These are phyloP conservation scores for Hippocampus barbouri DNA, from an alignment of 2,113 vertebrate species.

Conservation along the genomic window DNA sequence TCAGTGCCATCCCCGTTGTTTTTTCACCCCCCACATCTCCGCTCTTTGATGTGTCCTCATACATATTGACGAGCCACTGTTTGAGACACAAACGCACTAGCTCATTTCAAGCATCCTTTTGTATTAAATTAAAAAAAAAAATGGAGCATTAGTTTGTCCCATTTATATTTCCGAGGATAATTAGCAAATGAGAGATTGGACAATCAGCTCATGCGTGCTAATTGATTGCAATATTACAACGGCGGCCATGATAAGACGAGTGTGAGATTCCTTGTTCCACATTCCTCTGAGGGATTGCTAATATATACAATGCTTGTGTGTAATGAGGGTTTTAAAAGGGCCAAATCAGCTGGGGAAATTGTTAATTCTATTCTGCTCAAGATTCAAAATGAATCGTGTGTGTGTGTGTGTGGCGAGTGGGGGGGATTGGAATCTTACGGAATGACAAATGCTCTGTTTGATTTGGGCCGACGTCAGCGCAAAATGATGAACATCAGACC, in stretches of 20 bases:
- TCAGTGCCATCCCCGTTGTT: conserved; percentile 49
- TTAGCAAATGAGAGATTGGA: conserved; percentile 67
- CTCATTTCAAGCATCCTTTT: conserved; percentile 50
- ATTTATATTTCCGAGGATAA: conserved; percentile 62
- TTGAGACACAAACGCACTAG: conserved; percentile 36
- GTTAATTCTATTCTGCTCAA: conserved; percentile 64
- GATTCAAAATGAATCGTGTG: conserved; percentile 42
- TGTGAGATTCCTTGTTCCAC: conserved; percentile 39
- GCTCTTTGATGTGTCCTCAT: conserved; percentile 70
- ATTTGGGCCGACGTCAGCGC: conserved; percentile 41
- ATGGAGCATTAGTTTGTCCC: conserved; percentile 54
- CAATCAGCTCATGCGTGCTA: conserved; percentile 66
- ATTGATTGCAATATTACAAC: conserved; percentile 72
- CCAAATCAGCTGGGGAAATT: conserved; percentile 64
- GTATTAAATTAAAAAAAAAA: conserved; percentile 17
- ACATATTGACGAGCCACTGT: conserved; percentile 64
- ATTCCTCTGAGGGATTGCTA: conserved; percentile 60
- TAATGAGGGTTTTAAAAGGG: conserved; percentile 68
- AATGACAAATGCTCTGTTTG: conserved; percentile 39
- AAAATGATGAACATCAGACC: conserved; percentile 33
- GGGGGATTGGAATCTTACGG: conserved; percentile 16
- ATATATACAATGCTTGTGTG: conserved; percentile 63
- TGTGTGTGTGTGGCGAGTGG: background rate
- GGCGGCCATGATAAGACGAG: conserved; percentile 59
- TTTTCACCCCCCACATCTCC: conserved; percentile 13